Conservation (phyloP, 1,140 invertebrate species). For the Drosophila aff. region DNA sequence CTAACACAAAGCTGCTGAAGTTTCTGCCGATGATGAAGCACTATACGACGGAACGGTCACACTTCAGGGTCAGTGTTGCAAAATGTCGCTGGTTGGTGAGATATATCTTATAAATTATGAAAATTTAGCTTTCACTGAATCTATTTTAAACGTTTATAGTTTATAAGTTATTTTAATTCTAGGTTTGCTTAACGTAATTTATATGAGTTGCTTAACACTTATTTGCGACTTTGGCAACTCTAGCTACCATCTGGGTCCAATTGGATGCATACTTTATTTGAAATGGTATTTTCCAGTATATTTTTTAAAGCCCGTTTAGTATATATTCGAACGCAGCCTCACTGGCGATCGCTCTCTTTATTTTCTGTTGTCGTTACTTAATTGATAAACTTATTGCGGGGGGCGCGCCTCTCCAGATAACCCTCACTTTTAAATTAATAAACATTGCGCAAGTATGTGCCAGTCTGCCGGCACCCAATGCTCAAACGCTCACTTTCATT, state of each 20-base stretch:
- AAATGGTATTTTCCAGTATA: conserved; percentile 1
- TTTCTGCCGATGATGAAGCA: conserved; percentile 15
- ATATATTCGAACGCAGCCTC: not conserved
- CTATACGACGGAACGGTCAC: conserved; percentile 12
- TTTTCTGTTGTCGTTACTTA: conserved; percentile 65
- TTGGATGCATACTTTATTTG: not conserved
- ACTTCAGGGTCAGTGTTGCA: not conserved
- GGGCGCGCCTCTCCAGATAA: conserved; percentile 63
- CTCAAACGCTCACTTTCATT: conserved; percentile 52
- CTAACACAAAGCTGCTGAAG: conserved; percentile 7
- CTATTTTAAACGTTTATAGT: not conserved
- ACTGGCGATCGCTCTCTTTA: conserved; percentile 14
- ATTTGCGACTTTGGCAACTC: conserved; percentile 3
- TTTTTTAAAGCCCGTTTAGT: not conserved
- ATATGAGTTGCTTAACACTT: not conserved
- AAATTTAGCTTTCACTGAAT: not conserved
- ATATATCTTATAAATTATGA: not conserved
- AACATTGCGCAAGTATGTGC: conserved; percentile 63
- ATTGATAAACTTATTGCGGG: conserved; percentile 63
- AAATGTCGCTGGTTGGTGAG: not conserved
- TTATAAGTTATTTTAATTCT: not conserved
- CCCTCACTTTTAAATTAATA: conserved; percentile 58
- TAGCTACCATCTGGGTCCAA: conserved; percentile 12
- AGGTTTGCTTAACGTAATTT: not conserved
- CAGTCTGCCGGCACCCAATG: conserved; percentile 6